Evolutionary conservation across 2,888 invertebrate species (phyloP), one percentile per base, ranked within the genome.

Genomic region (Desoria tigrina): DNA sequence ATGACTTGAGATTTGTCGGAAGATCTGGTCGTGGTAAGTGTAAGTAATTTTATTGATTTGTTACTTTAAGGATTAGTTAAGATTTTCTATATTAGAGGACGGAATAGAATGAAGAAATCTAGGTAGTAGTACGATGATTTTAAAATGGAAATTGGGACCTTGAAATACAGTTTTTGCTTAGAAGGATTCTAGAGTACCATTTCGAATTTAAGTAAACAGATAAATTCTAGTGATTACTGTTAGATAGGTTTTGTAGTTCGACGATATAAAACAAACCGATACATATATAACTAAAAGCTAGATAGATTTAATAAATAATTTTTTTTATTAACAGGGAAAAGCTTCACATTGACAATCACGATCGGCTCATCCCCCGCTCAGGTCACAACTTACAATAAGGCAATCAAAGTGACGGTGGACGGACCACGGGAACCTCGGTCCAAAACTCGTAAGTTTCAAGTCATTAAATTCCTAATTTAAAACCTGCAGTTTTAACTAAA

Each of bases 401-500:
- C 95, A 76, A 97, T 97, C 82, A 99, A 99, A 86, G 97, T 99
- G 75, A 99, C 99, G 63, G 98, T 99, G 63, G 99, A 99, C 81
- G 99, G 99, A 76, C 99, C 99, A 1, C 83, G 98, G 78, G 97
- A 98, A 81, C 97, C 98, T 1, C 84, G 97, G 79, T 94, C 94
- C 67, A 95, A 95, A 85, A 90, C 92, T 81, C 90, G 94, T 95
- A 86, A 93, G 94, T 45, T 45, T 45, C 21, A 18, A 32, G 32
- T 11, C 11, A 7, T 32, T 32, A 7, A 32, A 32, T 32, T 32
- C 6, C 32, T 32, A 32, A 32, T 32, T n/a, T n/a, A n/a, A n/a
- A n/a, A n/a, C n/a, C n/a, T n/a, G n/a, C n/a, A n/a, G n/a, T n/a
- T n/a, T n/a, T n/a, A n/a, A n/a, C n/a, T n/a, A n/a, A n/a, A n/a